Conservation (phyloP, 2,113 vertebrate species). For the Laterallus jamaicensis region DNA sequence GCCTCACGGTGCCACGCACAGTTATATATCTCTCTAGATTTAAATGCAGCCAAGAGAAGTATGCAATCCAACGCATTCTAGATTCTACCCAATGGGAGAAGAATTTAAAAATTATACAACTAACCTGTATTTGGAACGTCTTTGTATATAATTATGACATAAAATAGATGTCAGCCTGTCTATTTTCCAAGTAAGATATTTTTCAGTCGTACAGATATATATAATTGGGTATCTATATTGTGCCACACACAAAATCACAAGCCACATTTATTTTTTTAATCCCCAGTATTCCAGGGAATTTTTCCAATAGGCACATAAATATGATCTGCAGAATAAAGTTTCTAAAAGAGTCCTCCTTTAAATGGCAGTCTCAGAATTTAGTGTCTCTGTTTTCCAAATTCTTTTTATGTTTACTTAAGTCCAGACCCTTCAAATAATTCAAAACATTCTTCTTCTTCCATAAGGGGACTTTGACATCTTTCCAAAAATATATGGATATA, state of each 20-base stretch:
- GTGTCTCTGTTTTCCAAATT: not conserved
- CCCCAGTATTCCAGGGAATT: not conserved
- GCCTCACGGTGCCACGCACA: not conserved
- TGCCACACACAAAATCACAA: not conserved
- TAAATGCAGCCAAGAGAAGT: not conserved
- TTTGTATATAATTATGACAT: not conserved
- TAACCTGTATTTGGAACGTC: not conserved
- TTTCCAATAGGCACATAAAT: not conserved
- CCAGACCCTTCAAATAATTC: slow-evolving; percentile 3
- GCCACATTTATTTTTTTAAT: not conserved
- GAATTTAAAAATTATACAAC: not conserved
- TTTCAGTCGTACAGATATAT: not conserved
- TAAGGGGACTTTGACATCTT: not conserved
- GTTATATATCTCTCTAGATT: not conserved
- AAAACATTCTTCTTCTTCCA: slow-evolving; percentile 1
- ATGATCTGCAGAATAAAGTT: not conserved
- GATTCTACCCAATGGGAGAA: not conserved
- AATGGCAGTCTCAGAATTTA: not conserved
- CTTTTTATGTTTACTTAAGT: not conserved
- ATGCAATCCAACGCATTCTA: not conserved
- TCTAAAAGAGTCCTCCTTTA: not conserved
- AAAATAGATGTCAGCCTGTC: not conserved
- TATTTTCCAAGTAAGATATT: not conserved
- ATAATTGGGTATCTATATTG: not conserved
- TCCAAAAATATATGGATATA: not conserved